A percentile compares a stretch with the other conserved stretches of the same genome.
phyloP scores from a whole-genome alignment of 2,797 vertebrate genomes.

The Xenops minutus region DNA sequence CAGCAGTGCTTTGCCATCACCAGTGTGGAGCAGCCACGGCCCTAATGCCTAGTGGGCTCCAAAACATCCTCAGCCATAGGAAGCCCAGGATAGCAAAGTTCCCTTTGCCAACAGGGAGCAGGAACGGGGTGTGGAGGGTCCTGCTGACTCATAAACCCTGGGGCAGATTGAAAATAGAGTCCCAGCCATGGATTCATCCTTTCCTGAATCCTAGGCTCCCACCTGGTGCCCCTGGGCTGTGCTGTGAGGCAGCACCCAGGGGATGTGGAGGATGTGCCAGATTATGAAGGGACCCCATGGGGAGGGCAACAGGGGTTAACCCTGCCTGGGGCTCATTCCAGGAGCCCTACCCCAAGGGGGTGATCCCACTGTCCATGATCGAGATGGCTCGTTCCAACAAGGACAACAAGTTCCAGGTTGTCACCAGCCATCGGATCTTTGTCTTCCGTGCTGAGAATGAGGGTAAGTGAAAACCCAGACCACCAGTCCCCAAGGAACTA shows the following conservation, averaged over 20 bases:
- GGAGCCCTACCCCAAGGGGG: conserved; percentile 95
- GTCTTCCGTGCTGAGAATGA: conserved; percentile 92
- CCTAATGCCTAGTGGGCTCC: background rate
- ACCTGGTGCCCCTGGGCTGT: rapidly evolving
- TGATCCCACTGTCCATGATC: conserved; percentile 89
- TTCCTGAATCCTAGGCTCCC: background rate
- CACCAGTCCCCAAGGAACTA: background rate
- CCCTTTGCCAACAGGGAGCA: background rate
- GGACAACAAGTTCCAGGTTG: conserved; percentile 95
- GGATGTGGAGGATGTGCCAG: background rate
- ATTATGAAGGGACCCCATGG: background rate
- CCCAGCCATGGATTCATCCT: background rate
- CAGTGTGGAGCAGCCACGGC: rapidly evolving
- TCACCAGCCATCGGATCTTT: conserved; percentile 91
- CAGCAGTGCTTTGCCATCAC: background rate
- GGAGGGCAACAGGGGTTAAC: background rate
- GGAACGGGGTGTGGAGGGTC: background rate
- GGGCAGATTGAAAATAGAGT: background rate
- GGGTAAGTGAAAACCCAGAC: conserved; percentile 73
- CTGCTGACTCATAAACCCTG: background rate
- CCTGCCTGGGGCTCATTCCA: conserved; percentile 15
- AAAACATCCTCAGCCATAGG: background rate
- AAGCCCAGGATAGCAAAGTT: background rate
- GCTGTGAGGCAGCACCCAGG: background rate
- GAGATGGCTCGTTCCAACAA: conserved; percentile 90